A percentile compares a stretch with the other conserved stretches of the same genome.
These are phyloP conservation scores for Ariolimax columbianus DNA, from an alignment of 2,888 invertebrate genomes.

Conservation along the genomic window DNA sequence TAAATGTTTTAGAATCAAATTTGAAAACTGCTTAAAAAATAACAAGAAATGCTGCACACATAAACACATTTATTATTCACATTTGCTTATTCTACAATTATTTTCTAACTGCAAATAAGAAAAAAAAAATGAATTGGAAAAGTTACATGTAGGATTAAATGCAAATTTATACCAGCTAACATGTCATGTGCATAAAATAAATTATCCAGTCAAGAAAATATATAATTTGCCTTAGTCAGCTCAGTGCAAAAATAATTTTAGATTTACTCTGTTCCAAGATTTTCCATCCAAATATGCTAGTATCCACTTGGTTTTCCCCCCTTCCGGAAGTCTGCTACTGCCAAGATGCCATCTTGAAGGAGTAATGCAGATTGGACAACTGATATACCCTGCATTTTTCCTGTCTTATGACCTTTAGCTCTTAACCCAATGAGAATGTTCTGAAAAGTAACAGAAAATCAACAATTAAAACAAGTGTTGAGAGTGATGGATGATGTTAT, in stretches of 20 bases:
- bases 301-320: slow-evolving; percentile 47
- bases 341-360: slow-evolving; percentile 21
- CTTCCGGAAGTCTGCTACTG: slow-evolving; percentile 41
- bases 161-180: too few relatives aligned
- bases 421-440: slow-evolving; percentile 23
- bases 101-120: too few relatives aligned
- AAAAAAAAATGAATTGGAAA: too few relatives aligned
- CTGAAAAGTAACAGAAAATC: slow-evolving; percentile 26
- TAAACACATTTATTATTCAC: too few relatives aligned
- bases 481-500: too few relatives aligned
- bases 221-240: not conserved
- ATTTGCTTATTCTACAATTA: too few relatives aligned
- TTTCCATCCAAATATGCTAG: not conserved
- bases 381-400: slow-evolving; percentile 4
- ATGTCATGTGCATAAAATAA: too few relatives aligned
- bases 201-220: not conserved
- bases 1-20: too few relatives aligned
- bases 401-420: slow-evolving; percentile 42
- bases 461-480: not conserved
- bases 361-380: slow-evolving; percentile 41
- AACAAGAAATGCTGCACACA: too few relatives aligned
- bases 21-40: too few relatives aligned
- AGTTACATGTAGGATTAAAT: too few relatives aligned
- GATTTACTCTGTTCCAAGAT: not conserved
- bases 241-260: not conserved